Evolutionary conservation across 2,888 invertebrate species (phyloP).

Genomic region (Criorhina ranunculi): DNA sequence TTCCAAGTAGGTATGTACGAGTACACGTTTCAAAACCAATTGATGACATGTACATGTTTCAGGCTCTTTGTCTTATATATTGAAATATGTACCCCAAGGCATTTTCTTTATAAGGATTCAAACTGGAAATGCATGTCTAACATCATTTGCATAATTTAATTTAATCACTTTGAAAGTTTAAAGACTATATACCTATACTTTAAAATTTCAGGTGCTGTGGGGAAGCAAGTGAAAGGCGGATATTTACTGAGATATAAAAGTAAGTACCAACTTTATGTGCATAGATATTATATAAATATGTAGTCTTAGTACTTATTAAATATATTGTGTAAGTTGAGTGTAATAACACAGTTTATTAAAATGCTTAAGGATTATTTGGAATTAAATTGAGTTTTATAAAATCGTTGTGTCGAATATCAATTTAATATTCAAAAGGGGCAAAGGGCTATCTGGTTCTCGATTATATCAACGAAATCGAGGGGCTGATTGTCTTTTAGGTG

Average conservation of each 20-base stretch:
- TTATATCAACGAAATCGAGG: too few species aligned
- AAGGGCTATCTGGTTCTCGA: too few species aligned
- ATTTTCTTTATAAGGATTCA: neutral
- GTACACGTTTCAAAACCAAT: constrained; percentile 53
- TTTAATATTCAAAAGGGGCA: too few species aligned
- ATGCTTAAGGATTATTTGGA: too few species aligned
- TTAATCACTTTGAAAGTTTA: constrained; percentile 5
- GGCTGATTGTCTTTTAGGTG: too few species aligned
- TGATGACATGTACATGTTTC: constrained; percentile 44
- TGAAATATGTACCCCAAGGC: neutral
- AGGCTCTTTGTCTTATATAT: constrained; percentile 10
- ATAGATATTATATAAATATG: neutral
- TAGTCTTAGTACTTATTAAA: neutral
- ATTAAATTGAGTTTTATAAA: too few species aligned
- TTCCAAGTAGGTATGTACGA: constrained; percentile 20
- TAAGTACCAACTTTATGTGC: constrained; percentile 85
- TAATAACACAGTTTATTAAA: too few species aligned
- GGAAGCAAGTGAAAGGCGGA: constrained; percentile 91
- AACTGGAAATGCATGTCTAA: constrained; percentile 2
- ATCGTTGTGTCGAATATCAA: too few species aligned
- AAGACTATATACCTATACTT: constrained; percentile 6
- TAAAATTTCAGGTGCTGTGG: constrained; percentile 85
- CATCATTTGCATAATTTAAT: constrained; percentile 14
- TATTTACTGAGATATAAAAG: constrained; percentile 91
- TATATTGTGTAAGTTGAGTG: too few species aligned